Percentiles rank a stretch among this genome's conserved stretches.
Conservation (phyloP, 2,888 invertebrate genomes). For the Rhagonycha fulva region DNA sequence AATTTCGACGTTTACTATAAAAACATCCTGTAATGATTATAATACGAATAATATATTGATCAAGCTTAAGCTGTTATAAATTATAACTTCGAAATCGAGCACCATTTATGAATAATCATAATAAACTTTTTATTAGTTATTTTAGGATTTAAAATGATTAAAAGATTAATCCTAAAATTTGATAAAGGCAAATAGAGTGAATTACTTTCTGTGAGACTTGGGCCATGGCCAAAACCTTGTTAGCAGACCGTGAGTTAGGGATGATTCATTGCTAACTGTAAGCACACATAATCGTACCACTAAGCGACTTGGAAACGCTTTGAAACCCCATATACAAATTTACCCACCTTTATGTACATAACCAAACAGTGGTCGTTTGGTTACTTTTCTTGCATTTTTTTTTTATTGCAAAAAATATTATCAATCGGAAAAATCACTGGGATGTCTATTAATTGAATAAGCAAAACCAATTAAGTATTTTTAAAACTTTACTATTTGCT, state of each 20-base stretch:
- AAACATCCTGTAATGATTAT: not conserved
- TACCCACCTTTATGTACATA: slow-evolving; percentile 18
- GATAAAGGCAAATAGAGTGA: slow-evolving; percentile 25
- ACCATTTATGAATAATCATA: not conserved
- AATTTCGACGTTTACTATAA: not conserved
- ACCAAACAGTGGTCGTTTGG: slow-evolving; percentile 6
- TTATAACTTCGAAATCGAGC: not conserved
- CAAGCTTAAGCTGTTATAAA: not conserved
- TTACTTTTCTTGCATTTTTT: not conserved
- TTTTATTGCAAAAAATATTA: not conserved
- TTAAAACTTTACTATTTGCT: not conserved
- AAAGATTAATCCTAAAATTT: not conserved
- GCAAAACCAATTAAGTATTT: not conserved
- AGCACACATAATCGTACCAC: slow-evolving; percentile 40
- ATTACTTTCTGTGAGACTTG: slow-evolving; percentile 37
- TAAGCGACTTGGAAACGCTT: slow-evolving; percentile 41
- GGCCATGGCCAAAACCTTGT: slow-evolving; percentile 37
- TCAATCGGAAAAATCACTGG: not conserved
- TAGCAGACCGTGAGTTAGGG: slow-evolving; percentile 37
- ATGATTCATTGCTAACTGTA: slow-evolving; percentile 41
- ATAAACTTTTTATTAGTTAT: not conserved
- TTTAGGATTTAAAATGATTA: not conserved
- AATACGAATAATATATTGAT: not conserved
- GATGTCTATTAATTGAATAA: not conserved
- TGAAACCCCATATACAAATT: slow-evolving; percentile 31